Percentiles rank a stretch among this genome's conserved stretches.
Evolutionary conservation across 2,888 invertebrate genomes (phyloP).

Genomic region (Ametastegia equiseti): DNA sequence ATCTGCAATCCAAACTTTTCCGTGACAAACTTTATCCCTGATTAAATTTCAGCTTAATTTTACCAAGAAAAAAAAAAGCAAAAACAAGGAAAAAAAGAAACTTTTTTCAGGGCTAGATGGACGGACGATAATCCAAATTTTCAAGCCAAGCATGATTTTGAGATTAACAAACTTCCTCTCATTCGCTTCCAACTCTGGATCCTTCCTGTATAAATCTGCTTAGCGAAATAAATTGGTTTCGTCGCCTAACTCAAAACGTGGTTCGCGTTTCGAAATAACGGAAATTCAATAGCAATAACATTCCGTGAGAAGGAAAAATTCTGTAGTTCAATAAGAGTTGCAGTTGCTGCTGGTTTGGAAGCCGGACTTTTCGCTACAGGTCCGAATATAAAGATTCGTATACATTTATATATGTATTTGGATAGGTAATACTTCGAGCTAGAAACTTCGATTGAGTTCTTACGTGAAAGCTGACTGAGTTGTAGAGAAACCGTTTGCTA

Average conservation of each 20-base stretch:
- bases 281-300: constrained; percentile 10
- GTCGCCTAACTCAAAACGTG: neutral
- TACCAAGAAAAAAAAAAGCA: no score
- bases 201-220: constrained; percentile 1
- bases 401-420: constrained; percentile 25
- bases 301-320: neutral
- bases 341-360: constrained; percentile 13
- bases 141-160: neutral
- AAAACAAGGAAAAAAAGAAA: no score
- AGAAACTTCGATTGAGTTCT: neutral
- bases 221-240: neutral
- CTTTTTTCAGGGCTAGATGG: neutral
- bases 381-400: neutral
- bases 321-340: constrained; percentile 1
- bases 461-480: constrained; percentile 24
- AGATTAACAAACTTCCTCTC: constrained; percentile 10
- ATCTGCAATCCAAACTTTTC: neutral
- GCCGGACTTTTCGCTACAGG: neutral
- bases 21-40: neutral
- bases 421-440: neutral
- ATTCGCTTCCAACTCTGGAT: neutral
- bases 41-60: constrained; percentile 24
- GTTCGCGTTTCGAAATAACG: neutral
- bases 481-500: neutral
- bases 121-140: neutral